Evolutionary conservation across 2,797 vertebrate species (phyloP).

Genomic region (Epinephelus awoara): DNA sequence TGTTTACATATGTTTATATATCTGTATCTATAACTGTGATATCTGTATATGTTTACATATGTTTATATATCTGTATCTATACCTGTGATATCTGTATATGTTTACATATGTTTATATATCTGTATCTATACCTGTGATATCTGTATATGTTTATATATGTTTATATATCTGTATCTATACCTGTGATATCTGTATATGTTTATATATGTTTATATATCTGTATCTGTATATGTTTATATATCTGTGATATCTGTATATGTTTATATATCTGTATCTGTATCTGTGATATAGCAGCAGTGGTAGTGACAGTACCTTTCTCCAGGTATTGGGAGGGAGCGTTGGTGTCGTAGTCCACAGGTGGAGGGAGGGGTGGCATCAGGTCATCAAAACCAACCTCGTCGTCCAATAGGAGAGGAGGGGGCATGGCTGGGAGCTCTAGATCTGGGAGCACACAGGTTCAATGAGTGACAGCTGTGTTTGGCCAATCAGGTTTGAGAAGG

Average conservation of each 20-base stretch:
- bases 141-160: too few relatives aligned
- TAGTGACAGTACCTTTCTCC: constrained; percentile 76
- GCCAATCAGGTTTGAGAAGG: constrained; percentile 5
- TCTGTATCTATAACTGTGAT: too few relatives aligned
- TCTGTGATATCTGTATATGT: too few relatives aligned
- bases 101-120: too few relatives aligned
- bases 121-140: too few relatives aligned
- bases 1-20: too few relatives aligned
- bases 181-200: too few relatives aligned
- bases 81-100: neutral
- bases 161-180: too few relatives aligned
- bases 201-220: too few relatives aligned
- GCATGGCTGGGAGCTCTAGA: constrained; percentile 76
- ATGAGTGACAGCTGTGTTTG: constrained; percentile 21
- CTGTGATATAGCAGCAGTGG: neutral
- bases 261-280: too few relatives aligned
- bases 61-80: neutral
- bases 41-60: too few relatives aligned
- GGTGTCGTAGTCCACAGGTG: constrained; percentile 78
- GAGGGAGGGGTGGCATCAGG: constrained; percentile 77
- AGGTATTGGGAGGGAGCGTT: constrained; percentile 65
- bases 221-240: too few relatives aligned
- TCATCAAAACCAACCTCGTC: constrained; percentile 63
- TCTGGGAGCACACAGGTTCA: constrained; percentile 60
- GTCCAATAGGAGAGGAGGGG: constrained; percentile 67